Base-by-base conservation (phyloP, 2,888 invertebrate species). In the Drosophila algonquin region DNA sequence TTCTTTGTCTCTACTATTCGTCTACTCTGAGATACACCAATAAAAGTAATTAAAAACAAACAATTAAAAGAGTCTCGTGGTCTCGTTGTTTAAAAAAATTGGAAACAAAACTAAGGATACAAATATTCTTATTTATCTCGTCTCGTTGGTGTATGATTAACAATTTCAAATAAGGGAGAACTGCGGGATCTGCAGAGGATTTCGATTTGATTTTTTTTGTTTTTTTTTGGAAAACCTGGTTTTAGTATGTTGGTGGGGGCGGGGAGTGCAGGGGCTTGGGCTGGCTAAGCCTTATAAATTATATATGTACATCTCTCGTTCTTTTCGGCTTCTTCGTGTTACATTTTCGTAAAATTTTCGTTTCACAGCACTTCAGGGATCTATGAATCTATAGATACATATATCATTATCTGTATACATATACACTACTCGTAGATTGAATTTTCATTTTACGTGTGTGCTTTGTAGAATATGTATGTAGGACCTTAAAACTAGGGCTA, bases 341-440 rank as follows among this genome's bases (percentile, higher is more conserved):
- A 59, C 54, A 58, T 51, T 64, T 69, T 71, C 74, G 70, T 80
- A 76, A 71, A 73, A 79, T n/a, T n/a, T n/a, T n/a, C n/a, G n/a
- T n/a, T n/a, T 91, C 91, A 90, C 90, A 91, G 91, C 90, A 87
- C 90, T 84, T 89, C 76, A 76, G 81, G 40, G 79, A 76, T 35
- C 60, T 69, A 24, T 7, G n/a, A 40, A 40, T 40, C n/a, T 59
- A 51, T 64, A 53, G 52, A 69, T 64, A n/a, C n/a, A n/a, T n/a
- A 56, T 60, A 52, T 27, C 27, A 14, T 40, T 14, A 40, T 40
- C 40, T 40, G 14, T n/a, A 14, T 40, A 40, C 40, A 62, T 67
- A 64, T 53, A 63, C 57, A 63, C 57, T 52, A 58, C 45, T 47
- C 35, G 55, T 55, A 40, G 52, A 57, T 54, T 58, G 32, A 10